Conservation (phyloP, 1,140 invertebrate genomes). For the Ephestia elutella region DNA sequence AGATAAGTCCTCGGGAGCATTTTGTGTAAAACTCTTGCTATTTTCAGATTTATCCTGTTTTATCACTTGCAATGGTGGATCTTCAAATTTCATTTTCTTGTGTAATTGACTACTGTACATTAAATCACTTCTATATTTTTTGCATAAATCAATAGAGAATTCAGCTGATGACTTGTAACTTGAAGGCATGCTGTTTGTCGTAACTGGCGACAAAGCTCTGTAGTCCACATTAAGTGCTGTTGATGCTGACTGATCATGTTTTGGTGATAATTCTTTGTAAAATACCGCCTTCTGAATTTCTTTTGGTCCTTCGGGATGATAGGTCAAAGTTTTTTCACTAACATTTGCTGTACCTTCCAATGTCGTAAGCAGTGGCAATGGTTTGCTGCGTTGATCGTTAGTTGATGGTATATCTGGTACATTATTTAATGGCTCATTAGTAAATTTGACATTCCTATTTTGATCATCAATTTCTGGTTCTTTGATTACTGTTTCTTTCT, state of each 20-base stretch:
- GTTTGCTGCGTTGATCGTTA: conserved; percentile 22
- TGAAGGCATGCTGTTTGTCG: background rate
- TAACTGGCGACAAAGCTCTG: background rate
- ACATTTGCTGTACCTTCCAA: background rate
- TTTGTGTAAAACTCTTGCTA: conserved; percentile 9
- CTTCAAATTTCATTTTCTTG: background rate
- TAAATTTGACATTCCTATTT: conserved; percentile 21
- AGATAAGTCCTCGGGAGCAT: conserved; percentile 31
- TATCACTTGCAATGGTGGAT: background rate
- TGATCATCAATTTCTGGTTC: conserved; percentile 26
- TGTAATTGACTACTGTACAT: background rate
- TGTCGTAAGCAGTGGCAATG: conserved; percentile 14
- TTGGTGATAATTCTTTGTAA: background rate
- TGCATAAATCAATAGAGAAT: conserved; percentile 18
- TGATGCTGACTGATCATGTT: background rate
- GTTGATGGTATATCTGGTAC: conserved; percentile 23
- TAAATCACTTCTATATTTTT: conserved; percentile 13
- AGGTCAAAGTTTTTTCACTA: conserved; percentile 2
- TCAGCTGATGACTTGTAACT: conserved; percentile 10
- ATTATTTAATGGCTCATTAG: conserved; percentile 40
- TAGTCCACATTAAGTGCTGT: background rate
- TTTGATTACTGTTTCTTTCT: conserved; percentile 34
- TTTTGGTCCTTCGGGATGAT: background rate
- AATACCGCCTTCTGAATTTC: background rate
- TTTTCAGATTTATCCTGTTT: conserved; percentile 12